Evolutionary conservation across 2,797 vertebrate species (phyloP).

Genomic region (Brachyalestes nurse): DNA sequence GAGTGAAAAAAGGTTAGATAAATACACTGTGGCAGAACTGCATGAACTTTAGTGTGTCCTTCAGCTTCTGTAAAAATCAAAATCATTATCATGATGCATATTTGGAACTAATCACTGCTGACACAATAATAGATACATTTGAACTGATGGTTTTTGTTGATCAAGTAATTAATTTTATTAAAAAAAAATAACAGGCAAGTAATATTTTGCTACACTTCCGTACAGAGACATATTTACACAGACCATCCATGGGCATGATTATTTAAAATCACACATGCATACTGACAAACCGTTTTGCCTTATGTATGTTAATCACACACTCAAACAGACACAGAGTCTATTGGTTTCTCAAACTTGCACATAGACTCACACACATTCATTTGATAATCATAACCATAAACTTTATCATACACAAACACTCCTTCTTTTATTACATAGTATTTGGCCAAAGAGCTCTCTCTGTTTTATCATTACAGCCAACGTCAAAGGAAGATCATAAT

Average conservation of each 20-base stretch:
- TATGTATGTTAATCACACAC: conserved; percentile 1
- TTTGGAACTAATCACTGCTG: no score
- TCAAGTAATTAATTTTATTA: neutral
- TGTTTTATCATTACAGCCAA: conserved; percentile 24
- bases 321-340: neutral
- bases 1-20: no score
- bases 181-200: neutral
- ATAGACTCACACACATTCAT: conserved; percentile 3
- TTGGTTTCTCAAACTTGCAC: conserved; percentile 4
- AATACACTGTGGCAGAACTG: no score
- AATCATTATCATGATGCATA: no score
- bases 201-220: neutral
- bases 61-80: no score
- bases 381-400: conserved; percentile 36
- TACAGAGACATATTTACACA: conserved; percentile 16
- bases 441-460: conserved; percentile 29
- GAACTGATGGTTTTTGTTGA: neutral
- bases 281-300: neutral
- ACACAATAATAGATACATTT: neutral
- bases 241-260: neutral
- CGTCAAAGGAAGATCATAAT: neutral
- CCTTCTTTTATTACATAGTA: conserved; percentile 34
- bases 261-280: neutral
- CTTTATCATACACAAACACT: conserved; percentile 23
- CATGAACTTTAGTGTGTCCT: no score